A percentile compares a stretch with the other conserved stretches of the same genome.
Evolutionary conservation across 2,113 vertebrate genomes (phyloP).

Genomic region (Sus scrofa): DNA sequence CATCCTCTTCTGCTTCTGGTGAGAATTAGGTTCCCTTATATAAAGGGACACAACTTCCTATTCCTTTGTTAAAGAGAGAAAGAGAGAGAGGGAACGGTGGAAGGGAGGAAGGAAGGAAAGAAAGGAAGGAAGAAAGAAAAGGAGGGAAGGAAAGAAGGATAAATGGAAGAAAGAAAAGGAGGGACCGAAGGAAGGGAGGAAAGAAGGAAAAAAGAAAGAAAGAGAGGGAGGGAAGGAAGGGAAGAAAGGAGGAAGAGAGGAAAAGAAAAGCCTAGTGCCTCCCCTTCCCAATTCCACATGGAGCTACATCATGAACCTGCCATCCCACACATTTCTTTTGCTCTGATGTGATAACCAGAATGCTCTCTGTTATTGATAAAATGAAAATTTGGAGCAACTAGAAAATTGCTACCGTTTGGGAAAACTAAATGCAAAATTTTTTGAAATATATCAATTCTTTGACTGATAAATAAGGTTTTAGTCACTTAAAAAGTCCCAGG

Average conservation of each 20-base stretch:
- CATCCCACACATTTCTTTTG: neutral
- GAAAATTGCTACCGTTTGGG: neutral
- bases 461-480: neutral
- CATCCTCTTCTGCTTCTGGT: neutral
- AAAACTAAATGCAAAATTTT: neutral
- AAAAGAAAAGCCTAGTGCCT: neutral
- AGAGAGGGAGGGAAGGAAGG: neutral
- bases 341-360: neutral
- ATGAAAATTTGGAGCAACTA: neutral
- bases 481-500: neutral
- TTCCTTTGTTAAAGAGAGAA: neutral
- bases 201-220: fast-evolving
- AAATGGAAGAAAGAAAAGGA: fast-evolving
- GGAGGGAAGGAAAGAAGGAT: too few relatives aligned
- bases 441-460: neutral
- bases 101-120: too few relatives aligned
- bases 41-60: neutral
- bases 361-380: neutral
- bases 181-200: too few relatives aligned
- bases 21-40: neutral
- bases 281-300: fast-evolving
- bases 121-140: neutral
- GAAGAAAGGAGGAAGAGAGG: too few relatives aligned
- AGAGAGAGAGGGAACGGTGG: too few relatives aligned
- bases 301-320: neutral